Base-by-base conservation (phyloP, 2,113 vertebrate species). In the Leiothrix lutea region DNA sequence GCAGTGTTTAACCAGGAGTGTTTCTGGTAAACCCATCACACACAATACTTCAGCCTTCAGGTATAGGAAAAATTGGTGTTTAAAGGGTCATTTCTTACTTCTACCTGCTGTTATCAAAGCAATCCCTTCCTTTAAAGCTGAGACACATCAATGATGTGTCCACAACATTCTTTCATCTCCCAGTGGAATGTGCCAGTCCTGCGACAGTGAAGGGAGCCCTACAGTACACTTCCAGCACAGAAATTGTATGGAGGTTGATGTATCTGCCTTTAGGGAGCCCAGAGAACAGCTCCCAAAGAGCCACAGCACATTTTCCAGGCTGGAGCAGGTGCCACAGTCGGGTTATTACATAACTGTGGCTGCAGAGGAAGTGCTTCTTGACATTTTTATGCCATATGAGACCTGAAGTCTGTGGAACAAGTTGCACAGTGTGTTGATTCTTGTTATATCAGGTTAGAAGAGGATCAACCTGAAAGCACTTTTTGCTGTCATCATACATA, bases 21-120 rank as follows among this genome's bases (percentile, higher is more conserved):
- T 35, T 87, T 26, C 73, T 92, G 45, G 53, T 64, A 88, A 82
- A 62, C 23, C 31, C 31, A 20, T n/a, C 84, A 57, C 53, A 82
- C 51, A 51, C 14, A 70, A 26, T 31, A 38, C 28, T 81, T 83
- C 70, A 96, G 1, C 79, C 54, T 70, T 70, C 38, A 88, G 69
- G 64, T 77, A 91, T 21, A 58, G 64, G 60, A 71, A 79, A 80
- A 58, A 90, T 19, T 42, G 54, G 51, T 80, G 85, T 86, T 97
- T 65, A 73, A 69, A 80, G 80, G 73, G 58, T 91, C 74, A 90
- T 95, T 95, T 90, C 83, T 84, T 66, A 50, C 56, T 94, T 87
- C 36, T 71, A 35, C 77, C 89, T 62, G 42, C 61, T 90, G 78
- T 73, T 96, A 94, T 28, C 88, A 96, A 88, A 97, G 95, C 60